Base-by-base conservation (phyloP, 2,888 invertebrate genomes). In the Dasysyrphus albostriatus region DNA sequence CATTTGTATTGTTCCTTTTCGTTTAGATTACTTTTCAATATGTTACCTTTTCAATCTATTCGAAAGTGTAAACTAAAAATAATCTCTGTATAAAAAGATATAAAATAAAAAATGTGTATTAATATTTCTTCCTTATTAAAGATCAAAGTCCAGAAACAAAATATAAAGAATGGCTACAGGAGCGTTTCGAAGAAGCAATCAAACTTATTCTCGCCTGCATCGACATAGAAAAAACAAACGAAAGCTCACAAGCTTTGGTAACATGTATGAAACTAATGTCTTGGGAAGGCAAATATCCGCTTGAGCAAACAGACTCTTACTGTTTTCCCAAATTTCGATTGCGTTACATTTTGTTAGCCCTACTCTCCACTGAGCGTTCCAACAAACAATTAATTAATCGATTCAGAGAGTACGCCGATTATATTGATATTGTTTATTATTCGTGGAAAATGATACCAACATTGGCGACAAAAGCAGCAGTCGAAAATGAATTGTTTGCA, bases 371-470 rank as follows among this genome's bases (percentile, higher is more conserved):
- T 0, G 94, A 95, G 59, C 92, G 94, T 63, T 94, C 95, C 34
- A 96, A 95, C 91, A 91, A 93, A 0, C 93, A 94, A 39, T 93
- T 95, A 0, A 94, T 97, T 84, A 92, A 93, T 12, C 94, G 95
- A 89, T 96, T 96, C 90, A 95, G 96, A 90, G 96, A 97, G 92
- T 96, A 95, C 91, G 93, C 96, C 0, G 94, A 94, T 78, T 96
- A 95, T 91, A 94, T 95, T 88, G 98, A 98, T 91, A 94, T 97
- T 19, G 93, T 97, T 83, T 96, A 95, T 90, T 94, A 95, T 90
- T 95, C 95, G 0, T 95, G 97, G 93, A 94, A 94, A 90, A 90
- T 94, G 73, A 90, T 96, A 89, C 94, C 94, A 14, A 92, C 93
- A 89, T 92, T 94, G 91, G 95, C 94, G 63, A 94, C 94, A 37